Conservation (phyloP, 2,113 vertebrate genomes). For the Pogonocichla stellata region DNA sequence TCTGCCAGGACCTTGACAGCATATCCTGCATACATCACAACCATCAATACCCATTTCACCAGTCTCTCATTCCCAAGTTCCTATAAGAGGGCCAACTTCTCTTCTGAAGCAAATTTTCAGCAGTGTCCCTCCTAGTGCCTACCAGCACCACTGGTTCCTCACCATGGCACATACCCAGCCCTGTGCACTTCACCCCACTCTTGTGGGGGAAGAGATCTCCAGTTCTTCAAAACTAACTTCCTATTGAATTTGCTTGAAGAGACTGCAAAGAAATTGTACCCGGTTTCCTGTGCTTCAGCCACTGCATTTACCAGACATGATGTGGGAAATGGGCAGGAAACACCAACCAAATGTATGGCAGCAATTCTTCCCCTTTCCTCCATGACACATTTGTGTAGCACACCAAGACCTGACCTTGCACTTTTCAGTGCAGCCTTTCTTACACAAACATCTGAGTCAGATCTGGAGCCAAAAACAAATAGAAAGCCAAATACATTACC, state of each 20-base stretch:
- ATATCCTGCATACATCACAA: not conserved
- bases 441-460: not conserved
- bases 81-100: not conserved
- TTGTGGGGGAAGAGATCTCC: not conserved
- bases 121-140: not conserved
- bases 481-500: not conserved
- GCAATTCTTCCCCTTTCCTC: not conserved
- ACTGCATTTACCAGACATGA: not conserved
- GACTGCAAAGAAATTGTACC: not conserved
- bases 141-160: accelerated
- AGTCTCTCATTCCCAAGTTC: not conserved
- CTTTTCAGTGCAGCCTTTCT: not conserved
- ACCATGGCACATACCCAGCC: accelerated
- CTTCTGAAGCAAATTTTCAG: not conserved
- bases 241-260: not conserved
- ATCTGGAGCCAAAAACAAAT: not conserved
- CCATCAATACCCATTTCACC: not conserved
- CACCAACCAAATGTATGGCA: accelerated
- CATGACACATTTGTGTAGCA: not conserved
- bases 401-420: slow-evolving; percentile 4
- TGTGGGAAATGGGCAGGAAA: not conserved
- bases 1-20: not conserved
- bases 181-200: not conserved
- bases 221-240: not conserved
- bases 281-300: not conserved